phyloP scores from a whole-genome alignment of 1,140 invertebrate species.

The Brachionus plicatilis region DNA sequence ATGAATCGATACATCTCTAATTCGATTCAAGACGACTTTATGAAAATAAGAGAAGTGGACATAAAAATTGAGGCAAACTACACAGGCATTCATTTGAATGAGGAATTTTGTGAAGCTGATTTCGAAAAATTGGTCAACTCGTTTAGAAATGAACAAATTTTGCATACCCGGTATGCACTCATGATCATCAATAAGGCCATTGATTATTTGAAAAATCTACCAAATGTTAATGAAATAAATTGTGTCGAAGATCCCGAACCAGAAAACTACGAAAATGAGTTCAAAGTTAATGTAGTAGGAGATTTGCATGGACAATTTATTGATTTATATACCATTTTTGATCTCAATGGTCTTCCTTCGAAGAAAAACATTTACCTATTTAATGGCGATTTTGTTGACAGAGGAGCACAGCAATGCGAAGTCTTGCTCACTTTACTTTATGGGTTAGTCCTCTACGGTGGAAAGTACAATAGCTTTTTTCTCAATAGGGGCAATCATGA shows the following conservation, averaged over 20 bases:
- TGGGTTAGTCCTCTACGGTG: neutral
- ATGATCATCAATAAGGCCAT: constrained; percentile 29
- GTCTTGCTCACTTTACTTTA: constrained; percentile 4
- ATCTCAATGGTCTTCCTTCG: constrained; percentile 52
- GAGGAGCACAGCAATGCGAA: constrained; percentile 27
- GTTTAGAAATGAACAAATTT: constrained; percentile 14
- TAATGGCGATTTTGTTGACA: constrained; percentile 59
- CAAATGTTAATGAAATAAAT: constrained; percentile 23
- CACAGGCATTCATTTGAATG: constrained; percentile 66
- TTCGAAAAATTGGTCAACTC: constrained; percentile 61
- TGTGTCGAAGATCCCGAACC: neutral
- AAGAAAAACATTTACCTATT: constrained; percentile 83
- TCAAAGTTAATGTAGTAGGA: constrained; percentile 70
- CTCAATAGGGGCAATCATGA: constrained; percentile 41
- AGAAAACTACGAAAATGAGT: constrained; percentile 46
- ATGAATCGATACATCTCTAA: neutral
- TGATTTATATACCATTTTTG: constrained; percentile 42
- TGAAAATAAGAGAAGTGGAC: neutral
- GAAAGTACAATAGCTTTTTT: constrained; percentile 33
- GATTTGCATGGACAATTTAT: constrained; percentile 39
- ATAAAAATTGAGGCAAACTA: constrained; percentile 61
- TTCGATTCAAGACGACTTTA: constrained; percentile 3
- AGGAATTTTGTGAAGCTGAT: constrained; percentile 69
- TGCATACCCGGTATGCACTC: constrained; percentile 1
- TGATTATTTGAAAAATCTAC: neutral